Conservation (phyloP, 2,797 vertebrate species). For the Phalloptychus januarius region DNA sequence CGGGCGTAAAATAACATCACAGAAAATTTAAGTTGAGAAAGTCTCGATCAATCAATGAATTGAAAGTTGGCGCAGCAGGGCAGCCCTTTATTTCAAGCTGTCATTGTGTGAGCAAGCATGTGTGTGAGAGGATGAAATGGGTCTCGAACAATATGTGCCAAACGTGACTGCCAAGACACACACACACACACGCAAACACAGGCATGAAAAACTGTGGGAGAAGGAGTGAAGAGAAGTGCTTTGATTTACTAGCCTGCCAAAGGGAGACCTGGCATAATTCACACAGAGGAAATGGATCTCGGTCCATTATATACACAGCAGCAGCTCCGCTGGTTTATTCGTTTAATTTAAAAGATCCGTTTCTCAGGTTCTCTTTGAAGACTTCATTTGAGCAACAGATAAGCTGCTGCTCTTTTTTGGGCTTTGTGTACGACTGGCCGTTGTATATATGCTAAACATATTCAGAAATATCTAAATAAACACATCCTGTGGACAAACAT, state of each 20-base stretch:
- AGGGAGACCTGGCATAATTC: constrained; percentile 40
- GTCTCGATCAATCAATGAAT: constrained; percentile 60
- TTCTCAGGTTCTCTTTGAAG: constrained; percentile 44
- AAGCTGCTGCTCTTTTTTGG: constrained; percentile 29
- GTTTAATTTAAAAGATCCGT: constrained; percentile 37
- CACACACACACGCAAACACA: constrained; percentile 32
- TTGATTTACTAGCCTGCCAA: constrained; percentile 60
- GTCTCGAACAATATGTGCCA: constrained; percentile 54
- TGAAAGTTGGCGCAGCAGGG: constrained; percentile 60
- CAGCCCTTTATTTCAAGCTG: constrained; percentile 60
- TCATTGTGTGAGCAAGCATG: constrained; percentile 36
- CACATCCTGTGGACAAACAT: not conserved
- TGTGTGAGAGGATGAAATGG: constrained; percentile 44
- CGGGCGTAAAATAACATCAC: constrained; percentile 4
- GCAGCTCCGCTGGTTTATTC: constrained; percentile 22
- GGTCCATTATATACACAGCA: constrained; percentile 34
- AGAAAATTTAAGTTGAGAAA: constrained; percentile 41
- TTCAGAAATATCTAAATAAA: constrained; percentile 17
- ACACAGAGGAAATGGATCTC: constrained; percentile 56
- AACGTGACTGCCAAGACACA: constrained; percentile 57
- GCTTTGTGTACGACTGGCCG: constrained; percentile 24
- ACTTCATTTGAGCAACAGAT: constrained; percentile 20
- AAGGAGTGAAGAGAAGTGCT: constrained; percentile 50
- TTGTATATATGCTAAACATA: constrained; percentile 11
- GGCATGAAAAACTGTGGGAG: constrained; percentile 32